Evolutionary conservation across 2,797 vertebrate species (phyloP).

Genomic region (Rhyacichthys aspro): DNA sequence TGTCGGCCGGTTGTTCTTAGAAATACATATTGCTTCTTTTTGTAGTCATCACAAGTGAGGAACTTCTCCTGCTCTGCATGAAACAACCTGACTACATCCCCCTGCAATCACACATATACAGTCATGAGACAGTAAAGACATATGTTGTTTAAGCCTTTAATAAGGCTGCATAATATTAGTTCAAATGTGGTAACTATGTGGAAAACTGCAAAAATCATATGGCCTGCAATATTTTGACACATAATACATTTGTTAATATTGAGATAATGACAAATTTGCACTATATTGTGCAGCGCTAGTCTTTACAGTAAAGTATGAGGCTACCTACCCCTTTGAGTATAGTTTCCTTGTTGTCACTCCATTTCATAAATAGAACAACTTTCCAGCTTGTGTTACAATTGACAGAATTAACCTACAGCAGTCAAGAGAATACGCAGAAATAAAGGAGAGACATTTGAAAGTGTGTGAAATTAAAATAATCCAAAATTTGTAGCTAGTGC

Average conservation of each 20-base stretch:
- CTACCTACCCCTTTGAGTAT: conserved; percentile 92
- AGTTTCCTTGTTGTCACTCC: conserved; percentile 97
- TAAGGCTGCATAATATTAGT: too few species aligned
- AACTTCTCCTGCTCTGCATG: conserved; percentile 99
- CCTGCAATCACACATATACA: conserved; percentile 75
- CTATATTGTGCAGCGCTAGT: too few species aligned
- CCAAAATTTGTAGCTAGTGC: background rate
- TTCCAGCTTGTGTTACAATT: conserved; percentile 99
- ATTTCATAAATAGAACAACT: conserved; percentile 98
- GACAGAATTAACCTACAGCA: conserved; percentile 92
- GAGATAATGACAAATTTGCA: too few species aligned
- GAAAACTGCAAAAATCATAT: too few species aligned
- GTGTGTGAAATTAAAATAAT: background rate
- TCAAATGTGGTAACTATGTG: too few species aligned
- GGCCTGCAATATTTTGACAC: too few species aligned
- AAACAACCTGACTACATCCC: conserved; percentile 94
- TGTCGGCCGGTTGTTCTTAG: conserved; percentile 94
- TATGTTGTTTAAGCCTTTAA: too few species aligned
- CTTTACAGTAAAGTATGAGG: too few species aligned
- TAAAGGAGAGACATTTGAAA: background rate
- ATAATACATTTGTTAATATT: too few species aligned
- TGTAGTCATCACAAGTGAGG: conserved; percentile 95
- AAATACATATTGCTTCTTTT: conserved; percentile 96
- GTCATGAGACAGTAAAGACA: background rate
- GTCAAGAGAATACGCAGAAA: background rate